These are phyloP conservation scores for Lepidurus packardi DNA, from an alignment of 1,140 invertebrate genomes.

Conservation along the genomic window DNA sequence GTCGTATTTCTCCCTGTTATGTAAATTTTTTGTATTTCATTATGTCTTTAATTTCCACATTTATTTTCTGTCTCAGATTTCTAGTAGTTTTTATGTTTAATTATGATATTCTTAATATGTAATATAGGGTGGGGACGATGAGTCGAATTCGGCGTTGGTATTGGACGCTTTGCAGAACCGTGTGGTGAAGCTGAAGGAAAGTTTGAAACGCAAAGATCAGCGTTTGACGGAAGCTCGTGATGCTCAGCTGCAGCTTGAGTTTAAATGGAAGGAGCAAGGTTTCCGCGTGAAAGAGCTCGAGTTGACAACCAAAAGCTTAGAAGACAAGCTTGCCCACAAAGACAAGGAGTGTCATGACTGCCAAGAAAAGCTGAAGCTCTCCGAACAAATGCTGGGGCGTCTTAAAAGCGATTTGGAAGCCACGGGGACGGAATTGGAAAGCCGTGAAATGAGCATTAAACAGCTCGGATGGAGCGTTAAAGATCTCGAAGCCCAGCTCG, in stretches of 20 bases:
- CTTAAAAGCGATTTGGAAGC: conserved; percentile 25
- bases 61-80: no score
- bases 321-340: conserved; percentile 12
- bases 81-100: no score
- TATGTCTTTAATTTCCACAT: no score
- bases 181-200: conserved; percentile 32
- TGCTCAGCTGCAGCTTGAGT: conserved; percentile 30
- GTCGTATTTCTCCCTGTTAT: no score
- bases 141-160: background rate
- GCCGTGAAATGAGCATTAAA: conserved; percentile 23
- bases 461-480: background rate
- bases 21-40: no score
- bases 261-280: conserved; percentile 33
- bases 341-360: background rate
- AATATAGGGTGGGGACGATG: background rate
- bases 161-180: conserved; percentile 32
- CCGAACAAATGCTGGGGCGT: background rate
- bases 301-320: conserved; percentile 25
- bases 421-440: conserved; percentile 29
- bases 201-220: conserved; percentile 31
- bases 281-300: conserved; percentile 25
- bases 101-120: background rate
- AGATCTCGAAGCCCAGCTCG: conserved; percentile 5
- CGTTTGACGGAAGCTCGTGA: conserved; percentile 26
- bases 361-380: background rate